Base-by-base conservation (phyloP, 2,113 vertebrate genomes). In the Megalops atlanticus region DNA sequence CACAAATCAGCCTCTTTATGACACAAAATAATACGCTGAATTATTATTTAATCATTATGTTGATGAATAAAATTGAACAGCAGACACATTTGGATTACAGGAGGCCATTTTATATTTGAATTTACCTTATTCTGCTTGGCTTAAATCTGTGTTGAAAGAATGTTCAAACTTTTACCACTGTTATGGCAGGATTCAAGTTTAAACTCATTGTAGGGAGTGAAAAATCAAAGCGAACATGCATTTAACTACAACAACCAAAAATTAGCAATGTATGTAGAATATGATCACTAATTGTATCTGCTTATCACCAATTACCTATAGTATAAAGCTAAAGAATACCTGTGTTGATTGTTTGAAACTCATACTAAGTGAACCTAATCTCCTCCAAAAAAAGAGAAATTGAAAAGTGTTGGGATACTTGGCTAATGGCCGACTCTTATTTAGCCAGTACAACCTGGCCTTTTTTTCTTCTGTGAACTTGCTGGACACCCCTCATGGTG, bases 401-500 rank as follows among this genome's bases (percentile, higher is more conserved):
- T 69, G 21, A 58, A 69, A 38, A 43, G 12, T 31, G 24, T 68
- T 70, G 33, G 41, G 71, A 81, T 49, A 76, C 27, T 77, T 77
- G 81, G 75, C 64, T 71, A 82, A 72, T 74, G 49, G 70, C 49
- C 64, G 21, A 33, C 64, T 72, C 38, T 79, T 77, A 58, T 79
- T 79, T 43, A 64, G 77, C 69, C 69, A 58, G 81, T 52, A 35
- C 77, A 79, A 74, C 77, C 49, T 74, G 69, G 68, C 71, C 27
- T 47, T 90, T 91, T 87, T 89, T 89, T 90, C 54, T 40, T 70
- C 40, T 31, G 33, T 90, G 85, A 0, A 82, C 89, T 86, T 85
- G 93, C 92, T 81, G 92, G 94, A 92, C 92, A 92, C 91, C 82
- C 4, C 87, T 91, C 88, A 89, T 83, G 82, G 94, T 97, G 96